Percentiles rank a stretch among this genome's conserved stretches.
These are phyloP conservation scores for Hemibagrus guttatus DNA, from an alignment of 2,797 vertebrate genomes.

Conservation along the genomic window DNA sequence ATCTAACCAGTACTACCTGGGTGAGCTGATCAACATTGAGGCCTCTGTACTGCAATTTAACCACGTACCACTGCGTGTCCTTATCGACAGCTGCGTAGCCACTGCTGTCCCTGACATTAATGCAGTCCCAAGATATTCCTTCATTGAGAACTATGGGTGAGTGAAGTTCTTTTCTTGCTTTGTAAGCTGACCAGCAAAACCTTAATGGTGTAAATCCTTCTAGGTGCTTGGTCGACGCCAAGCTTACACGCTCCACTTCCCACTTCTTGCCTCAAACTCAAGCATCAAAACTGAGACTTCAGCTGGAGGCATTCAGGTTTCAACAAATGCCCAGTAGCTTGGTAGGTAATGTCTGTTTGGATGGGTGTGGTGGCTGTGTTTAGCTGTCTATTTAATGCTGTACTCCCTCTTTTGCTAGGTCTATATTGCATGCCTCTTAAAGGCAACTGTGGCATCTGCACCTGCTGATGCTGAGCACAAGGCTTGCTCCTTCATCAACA, in stretches of 20 bases:
- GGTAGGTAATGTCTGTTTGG: background rate
- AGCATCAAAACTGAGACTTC: constrained; percentile 64
- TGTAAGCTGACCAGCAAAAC: rapidly evolving
- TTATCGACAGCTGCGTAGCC: constrained; percentile 51
- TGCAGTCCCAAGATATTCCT: constrained; percentile 30
- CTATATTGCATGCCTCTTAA: constrained; percentile 73
- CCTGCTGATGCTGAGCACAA: constrained; percentile 52
- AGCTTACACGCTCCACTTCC: constrained; percentile 65
- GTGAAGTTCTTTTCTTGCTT: background rate
- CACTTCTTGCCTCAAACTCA: constrained; percentile 57
- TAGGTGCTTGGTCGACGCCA: constrained; percentile 72
- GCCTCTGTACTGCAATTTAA: constrained; percentile 32
- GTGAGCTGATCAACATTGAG: constrained; percentile 40
- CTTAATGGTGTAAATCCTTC: background rate
- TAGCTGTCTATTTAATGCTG: background rate
- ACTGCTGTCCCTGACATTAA: constrained; percentile 61
- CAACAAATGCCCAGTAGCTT: background rate
- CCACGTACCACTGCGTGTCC: constrained; percentile 42
- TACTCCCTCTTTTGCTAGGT: constrained; percentile 53
- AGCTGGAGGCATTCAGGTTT: constrained; percentile 73
- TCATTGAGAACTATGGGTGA: constrained; percentile 52
- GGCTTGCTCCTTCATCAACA: constrained; percentile 68
- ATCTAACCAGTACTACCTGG: constrained; percentile 41
- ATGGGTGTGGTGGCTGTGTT: rapidly evolving
- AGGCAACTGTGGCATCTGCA: constrained; percentile 54